phyloP scores from a whole-genome alignment of 2,888 invertebrate species.

The Atherix ibis region DNA sequence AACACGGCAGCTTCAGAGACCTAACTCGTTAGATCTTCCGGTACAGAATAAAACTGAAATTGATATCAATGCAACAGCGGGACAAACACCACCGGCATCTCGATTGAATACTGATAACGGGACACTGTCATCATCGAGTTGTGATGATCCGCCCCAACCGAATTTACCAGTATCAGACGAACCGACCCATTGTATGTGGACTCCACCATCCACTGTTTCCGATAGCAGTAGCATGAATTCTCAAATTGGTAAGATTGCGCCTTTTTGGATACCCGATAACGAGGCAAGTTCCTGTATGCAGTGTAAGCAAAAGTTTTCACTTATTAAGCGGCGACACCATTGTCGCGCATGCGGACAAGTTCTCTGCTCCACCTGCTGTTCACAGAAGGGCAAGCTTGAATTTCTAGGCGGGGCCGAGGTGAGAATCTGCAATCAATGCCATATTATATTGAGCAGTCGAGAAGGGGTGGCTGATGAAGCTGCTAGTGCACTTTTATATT shows the following conservation, averaged over 20 bases:
- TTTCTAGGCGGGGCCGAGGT: slow-evolving; percentile 57
- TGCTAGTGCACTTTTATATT: slow-evolving; percentile 7
- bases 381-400: slow-evolving; percentile 49
- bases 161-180: slow-evolving; percentile 16
- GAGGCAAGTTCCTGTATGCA: slow-evolving; percentile 70
- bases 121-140: slow-evolving; percentile 16
- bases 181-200: neutral
- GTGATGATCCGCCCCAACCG: slow-evolving; percentile 9
- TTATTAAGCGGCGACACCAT: slow-evolving; percentile 71
- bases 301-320: slow-evolving; percentile 63
- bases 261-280: slow-evolving; percentile 75
- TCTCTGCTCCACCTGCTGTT: slow-evolving; percentile 63
- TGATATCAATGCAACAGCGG: slow-evolving; percentile 20
- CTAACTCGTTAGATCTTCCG: slow-evolving; percentile 27
- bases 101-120: slow-evolving; percentile 3
- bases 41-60: slow-evolving; percentile 9
- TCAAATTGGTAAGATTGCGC: slow-evolving; percentile 55
- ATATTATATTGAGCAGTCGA: slow-evolving; percentile 39
- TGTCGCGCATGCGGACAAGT: slow-evolving; percentile 78
- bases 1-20: slow-evolving; percentile 20
- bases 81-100: slow-evolving; percentile 23
- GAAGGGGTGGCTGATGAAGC: slow-evolving; percentile 5
- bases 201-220: neutral
- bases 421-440: slow-evolving; percentile 60
- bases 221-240: slow-evolving; percentile 15